These are phyloP conservation scores for Felis chaus DNA, from an alignment of 2,113 vertebrate species.

Conservation along the genomic window DNA sequence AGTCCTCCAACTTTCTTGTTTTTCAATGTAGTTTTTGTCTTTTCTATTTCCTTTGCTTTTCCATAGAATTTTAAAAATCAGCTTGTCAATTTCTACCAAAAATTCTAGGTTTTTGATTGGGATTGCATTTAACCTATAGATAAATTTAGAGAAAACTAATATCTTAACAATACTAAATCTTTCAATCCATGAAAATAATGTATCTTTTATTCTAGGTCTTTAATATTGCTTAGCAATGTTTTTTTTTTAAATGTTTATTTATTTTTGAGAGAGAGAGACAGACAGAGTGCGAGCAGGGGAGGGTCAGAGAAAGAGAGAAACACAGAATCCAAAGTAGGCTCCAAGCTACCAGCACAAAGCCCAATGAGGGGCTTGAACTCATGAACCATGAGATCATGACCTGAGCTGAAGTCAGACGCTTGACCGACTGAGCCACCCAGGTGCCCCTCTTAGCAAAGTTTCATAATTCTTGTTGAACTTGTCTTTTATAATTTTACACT, in stretches of 20 bases:
- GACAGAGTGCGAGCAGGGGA: no score
- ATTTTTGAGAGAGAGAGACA: no score
- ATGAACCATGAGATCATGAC: no score
- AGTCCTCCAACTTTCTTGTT: neutral
- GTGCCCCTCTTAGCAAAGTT: neutral
- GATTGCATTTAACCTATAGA: neutral
- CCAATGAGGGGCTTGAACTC: no score
- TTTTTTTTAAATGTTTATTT: neutral
- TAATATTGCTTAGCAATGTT: neutral
- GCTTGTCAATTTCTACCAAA: neutral
- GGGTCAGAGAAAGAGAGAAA: no score
- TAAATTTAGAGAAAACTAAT: neutral
- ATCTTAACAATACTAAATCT: neutral
- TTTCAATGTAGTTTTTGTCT: neutral
- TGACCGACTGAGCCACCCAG: no score
- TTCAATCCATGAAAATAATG: neutral
- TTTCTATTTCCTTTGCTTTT: neutral
- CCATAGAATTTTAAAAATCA: neutral
- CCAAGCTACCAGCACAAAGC: no score
- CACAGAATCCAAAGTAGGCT: no score
- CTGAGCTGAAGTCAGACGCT: no score
- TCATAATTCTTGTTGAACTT: neutral
- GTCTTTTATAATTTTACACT: neutral
- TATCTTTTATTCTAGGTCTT: neutral
- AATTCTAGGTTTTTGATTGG: neutral